Conservation (phyloP, 2,888 invertebrate species). For the Frankliniella fusca region DNA sequence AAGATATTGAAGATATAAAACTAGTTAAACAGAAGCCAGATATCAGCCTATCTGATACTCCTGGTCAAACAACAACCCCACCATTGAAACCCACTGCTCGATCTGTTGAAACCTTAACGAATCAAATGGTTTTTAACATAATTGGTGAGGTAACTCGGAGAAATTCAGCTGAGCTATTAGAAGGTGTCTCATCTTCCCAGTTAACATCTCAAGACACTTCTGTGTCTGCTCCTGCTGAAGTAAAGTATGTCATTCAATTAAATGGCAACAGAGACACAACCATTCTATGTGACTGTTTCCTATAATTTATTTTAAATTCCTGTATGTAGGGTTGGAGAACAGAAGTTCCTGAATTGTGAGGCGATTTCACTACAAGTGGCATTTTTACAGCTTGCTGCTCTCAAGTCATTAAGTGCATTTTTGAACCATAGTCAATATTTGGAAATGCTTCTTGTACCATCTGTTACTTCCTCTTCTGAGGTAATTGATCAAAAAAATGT, state of each 20-base stretch:
- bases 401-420: conserved; percentile 54
- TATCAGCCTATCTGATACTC: not conserved
- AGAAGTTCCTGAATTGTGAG: conserved; percentile 50
- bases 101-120: conserved; percentile 50
- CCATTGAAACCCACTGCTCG: conserved; percentile 38
- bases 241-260: not conserved
- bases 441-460: conserved; percentile 54
- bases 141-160: conserved; percentile 51
- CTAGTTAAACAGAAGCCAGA: not conserved
- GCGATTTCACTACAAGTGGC: conserved; percentile 50
- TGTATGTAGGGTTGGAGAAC: conserved; percentile 44
- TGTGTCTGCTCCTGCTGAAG: not conserved
- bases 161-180: not conserved
- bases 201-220: not conserved
- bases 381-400: conserved; percentile 54
- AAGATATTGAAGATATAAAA: not conserved
- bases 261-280: not conserved
- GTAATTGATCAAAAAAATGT: conserved; percentile 16
- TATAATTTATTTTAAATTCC: conserved; percentile 28
- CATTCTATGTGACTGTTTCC: not conserved
- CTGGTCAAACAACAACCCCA: not conserved
- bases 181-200: not conserved
- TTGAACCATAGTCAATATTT: conserved; percentile 54
- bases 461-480: conserved; percentile 31
- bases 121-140: conserved; percentile 53